Evolutionary conservation across 2,113 vertebrate species (phyloP).

Genomic region (Irena cyanogastra): DNA sequence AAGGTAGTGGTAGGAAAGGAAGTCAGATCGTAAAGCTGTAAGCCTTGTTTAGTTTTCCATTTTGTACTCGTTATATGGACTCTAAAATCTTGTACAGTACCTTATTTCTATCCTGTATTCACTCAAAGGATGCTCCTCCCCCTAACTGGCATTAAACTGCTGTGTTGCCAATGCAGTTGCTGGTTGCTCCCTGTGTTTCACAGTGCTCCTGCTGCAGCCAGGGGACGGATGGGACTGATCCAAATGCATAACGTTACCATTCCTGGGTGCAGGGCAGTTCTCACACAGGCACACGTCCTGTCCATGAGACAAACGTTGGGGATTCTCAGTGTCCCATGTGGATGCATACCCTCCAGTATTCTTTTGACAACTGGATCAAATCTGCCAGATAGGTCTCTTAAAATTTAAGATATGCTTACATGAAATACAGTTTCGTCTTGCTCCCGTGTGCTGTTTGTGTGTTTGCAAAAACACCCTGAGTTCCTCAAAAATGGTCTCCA

Average conservation of each 20-base stretch:
- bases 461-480: not conserved
- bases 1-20: conserved; percentile 1
- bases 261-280: not conserved
- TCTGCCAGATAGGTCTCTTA: not conserved
- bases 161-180: not conserved
- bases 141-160: not conserved
- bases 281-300: not conserved
- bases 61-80: not conserved
- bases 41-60: conserved; percentile 18
- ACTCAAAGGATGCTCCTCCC: not conserved
- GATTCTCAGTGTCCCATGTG: not conserved
- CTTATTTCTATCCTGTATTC: not conserved
- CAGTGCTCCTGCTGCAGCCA: not conserved
- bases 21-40: not conserved
- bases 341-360: not conserved
- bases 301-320: not conserved
- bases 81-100: conserved; percentile 26
- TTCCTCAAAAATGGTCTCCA: conserved; percentile 29
- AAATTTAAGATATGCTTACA: not conserved
- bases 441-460: not conserved
- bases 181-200: not conserved
- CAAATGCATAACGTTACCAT: not conserved
- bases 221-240: not conserved
- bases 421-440: conserved; percentile 37
- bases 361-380: not conserved